Evolutionary conservation across 1,140 invertebrate species (phyloP), one percentile per base, ranked within the genome.

Genomic region (Elymnias hypermnestra): DNA sequence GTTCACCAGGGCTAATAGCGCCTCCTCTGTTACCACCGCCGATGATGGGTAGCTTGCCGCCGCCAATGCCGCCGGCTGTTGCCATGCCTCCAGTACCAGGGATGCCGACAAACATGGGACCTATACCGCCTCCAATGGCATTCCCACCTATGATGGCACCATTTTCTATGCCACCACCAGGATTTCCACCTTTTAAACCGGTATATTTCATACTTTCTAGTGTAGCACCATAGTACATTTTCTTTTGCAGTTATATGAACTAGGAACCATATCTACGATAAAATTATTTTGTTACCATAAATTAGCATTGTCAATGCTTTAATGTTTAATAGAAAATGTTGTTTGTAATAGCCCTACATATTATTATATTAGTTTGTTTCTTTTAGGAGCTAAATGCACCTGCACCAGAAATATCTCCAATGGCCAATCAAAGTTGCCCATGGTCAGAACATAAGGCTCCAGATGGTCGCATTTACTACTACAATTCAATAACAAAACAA

Each of bases 401-500:
- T 43, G 78, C 81, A 9, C 78, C 81, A 35, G 76, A 81, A 53
- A 60, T 84, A 44, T 70, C 72, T n/a, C 75, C 81, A 12, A 55
- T 76, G 47, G 72, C 74, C 5, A 83, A 81, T 51, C 81, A 81
- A 50, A 77, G 57, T 38, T 74, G 58, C 28, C 89, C 90, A 26
- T 99, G 97, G 98, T 94, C 94, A 3, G 97, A 99, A 73, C 97
- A 99, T 77, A 98, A 96, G 79, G 94, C 97, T 10, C 97, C 97
- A 1, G 98, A 99, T 89, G 97, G 97, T 8, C 86, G 97, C 22
- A 95, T 91, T 0, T 99, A 99, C 86, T 99, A 97, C 83, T 98
- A 98, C 69, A 99, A 99, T 76, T 91, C 90, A 44, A 87, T 92
- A 12, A 98, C 97, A 0, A 98, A 98, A 72, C 95, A 98, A 71